Evolutionary conservation across 2,797 vertebrate species (phyloP), one percentile per base, ranked within the genome.

Genomic region (Gymnoscopelus microlampas): DNA sequence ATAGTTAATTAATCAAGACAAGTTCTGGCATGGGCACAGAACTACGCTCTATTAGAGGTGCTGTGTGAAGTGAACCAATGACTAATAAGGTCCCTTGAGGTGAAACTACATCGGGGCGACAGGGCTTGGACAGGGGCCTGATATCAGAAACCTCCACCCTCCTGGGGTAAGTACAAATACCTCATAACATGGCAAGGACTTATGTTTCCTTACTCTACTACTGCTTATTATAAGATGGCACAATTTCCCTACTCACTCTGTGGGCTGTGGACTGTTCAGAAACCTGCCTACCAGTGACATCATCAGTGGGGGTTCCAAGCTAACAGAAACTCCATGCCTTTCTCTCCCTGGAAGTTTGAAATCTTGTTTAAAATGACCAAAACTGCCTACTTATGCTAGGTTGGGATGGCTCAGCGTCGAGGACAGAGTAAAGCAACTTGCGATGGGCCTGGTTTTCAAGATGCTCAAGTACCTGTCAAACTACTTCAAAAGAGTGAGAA

Each of bases 1-100:
- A 85, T 90, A 53, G 24, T 64, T 64, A 87, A 91, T 91, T 90
- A 90, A 88, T 90, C 78, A 88, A 84, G 82, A 87, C 87, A 85
- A 74, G 75, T 77, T 81, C 81, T 87, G 85, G 87, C 80, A 73
- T 60, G 53, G 65, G 69, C 71, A 59, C 79, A 73, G 72, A 76
- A 80, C 78, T 83, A 60, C 76, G 75, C 82, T 81, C 80, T 67
- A 77, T 81, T 82, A 14, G 67, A 70, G 76, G 73, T 84, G 54
- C 72, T 69, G 73, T 72, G 75, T 77, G 82, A 60, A 73, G 80
- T 89, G 89, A 90, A 89, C 88, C 87, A 71, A 71, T 49, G 15
- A 65, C 87, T 89, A 89, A 92, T 87, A 89, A 87, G 84, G 84
- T 89, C 87, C 79, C 84, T 50, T 3, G 85, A 86, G 86, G 83